These are phyloP conservation scores for Numenius phaeopus DNA, from an alignment of 2,797 vertebrate genomes.

Conservation along the genomic window DNA sequence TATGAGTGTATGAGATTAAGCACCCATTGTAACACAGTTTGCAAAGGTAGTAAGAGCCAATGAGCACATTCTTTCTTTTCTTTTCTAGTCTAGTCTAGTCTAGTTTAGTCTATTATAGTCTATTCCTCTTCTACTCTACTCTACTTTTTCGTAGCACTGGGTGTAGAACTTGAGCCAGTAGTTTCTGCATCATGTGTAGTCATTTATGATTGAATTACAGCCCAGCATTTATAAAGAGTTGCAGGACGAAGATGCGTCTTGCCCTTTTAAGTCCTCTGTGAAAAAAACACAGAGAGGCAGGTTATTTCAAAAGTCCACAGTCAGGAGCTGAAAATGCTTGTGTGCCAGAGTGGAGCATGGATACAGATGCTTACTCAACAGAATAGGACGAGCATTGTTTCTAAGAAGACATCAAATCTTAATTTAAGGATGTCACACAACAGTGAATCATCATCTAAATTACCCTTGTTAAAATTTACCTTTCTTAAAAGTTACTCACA, in stretches of 20 bases:
- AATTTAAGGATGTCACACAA: background rate
- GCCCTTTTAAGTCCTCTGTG: background rate
- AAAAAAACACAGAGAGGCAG: background rate
- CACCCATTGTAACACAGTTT: background rate
- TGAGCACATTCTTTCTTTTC: background rate
- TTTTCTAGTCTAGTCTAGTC: no score
- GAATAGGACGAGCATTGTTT: background rate
- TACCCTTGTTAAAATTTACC: background rate
- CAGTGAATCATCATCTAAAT: background rate
- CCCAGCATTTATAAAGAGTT: background rate
- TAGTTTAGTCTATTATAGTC: no score
- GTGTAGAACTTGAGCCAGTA: background rate
- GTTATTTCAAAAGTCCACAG: background rate
- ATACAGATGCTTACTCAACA: background rate
- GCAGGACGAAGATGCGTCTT: background rate
- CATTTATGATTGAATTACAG: background rate
- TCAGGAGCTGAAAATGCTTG: background rate
- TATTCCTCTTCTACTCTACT: background rate
- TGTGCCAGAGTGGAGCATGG: background rate
- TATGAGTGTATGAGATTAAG: background rate
- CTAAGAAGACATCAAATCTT: background rate
- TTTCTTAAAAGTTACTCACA: background rate
- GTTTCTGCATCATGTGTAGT: background rate
- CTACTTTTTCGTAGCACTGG: background rate
- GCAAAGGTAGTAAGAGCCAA: background rate